Base-by-base conservation (phyloP, 2,113 vertebrate genomes). In the Scomber japonicus region DNA sequence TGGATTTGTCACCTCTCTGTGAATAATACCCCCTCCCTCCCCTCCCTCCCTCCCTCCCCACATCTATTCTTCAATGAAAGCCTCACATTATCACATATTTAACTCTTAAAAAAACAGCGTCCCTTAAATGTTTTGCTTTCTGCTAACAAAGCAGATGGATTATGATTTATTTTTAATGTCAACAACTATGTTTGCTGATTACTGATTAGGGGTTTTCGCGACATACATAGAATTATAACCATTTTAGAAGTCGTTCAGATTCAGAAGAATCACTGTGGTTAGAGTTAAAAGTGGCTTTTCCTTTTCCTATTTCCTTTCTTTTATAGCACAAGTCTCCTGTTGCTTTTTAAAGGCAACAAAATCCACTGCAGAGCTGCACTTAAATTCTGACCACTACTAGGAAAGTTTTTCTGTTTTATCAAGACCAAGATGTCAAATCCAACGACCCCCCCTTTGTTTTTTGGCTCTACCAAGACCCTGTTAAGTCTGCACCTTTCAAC, bases 401-500 rank as follows among this genome's bases (percentile, higher is more conserved):
- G 9, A 24, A 69, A 81, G 67, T 44, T 31, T n/a, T 71, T 86
- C 50, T 56, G 70, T 88, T 80, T 84, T 78, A 79, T 89, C 60
- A 65, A 8, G n/a, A 71, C 67, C 55, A 55, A 70, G 62, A 75
- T 84, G 88, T 87, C 84, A 87, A 78, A 87, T 79, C 60, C 65
- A 57, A 16, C 17, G 51, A 77, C 66, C 19, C 24, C 40, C 14
- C 21, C 21, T 1, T 1, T 1, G 1, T 54, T 21, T 83, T 71
- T 30, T 49, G 60, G 53, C 59, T 71, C 75, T 16, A 80, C 51
- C 3, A n/a, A 59, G 57, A 86, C 77, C 71, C 61, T 75, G 61
- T 84, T 81, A 84, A 83, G 78, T 83, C 73, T 0, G 17, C 75
- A 74, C 65, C 82, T 88, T 85, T 92, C 81, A 90, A 84, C 84